Conservation (phyloP, 2,888 invertebrate genomes). For the Dicranocentrus wangi region DNA sequence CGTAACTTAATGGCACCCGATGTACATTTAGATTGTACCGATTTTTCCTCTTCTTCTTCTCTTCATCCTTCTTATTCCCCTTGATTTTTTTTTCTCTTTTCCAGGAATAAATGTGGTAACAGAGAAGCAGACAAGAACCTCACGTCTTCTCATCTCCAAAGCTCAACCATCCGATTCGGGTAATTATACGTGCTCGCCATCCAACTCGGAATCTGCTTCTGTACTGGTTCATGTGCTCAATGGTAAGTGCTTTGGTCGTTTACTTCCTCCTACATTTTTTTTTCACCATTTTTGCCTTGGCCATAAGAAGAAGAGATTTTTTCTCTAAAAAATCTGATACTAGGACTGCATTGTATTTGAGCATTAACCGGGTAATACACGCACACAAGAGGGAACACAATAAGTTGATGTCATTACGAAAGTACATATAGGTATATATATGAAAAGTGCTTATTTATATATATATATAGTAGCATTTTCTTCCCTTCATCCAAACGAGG, state of each 20-base stretch:
- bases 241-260: slow-evolving; percentile 76
- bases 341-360: not conserved
- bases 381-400: not conserved
- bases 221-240: slow-evolving; percentile 89
- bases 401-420: not conserved
- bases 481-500: too few relatives aligned
- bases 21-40: slow-evolving; percentile 28
- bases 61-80: not conserved
- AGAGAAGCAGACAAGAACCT: slow-evolving; percentile 88
- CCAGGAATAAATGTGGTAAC: slow-evolving; percentile 86
- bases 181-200: slow-evolving; percentile 84
- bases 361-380: not conserved
- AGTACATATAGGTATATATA: not conserved
- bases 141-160: slow-evolving; percentile 87
- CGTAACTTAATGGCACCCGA: not conserved
- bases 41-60: slow-evolving; percentile 5
- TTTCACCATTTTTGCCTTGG: slow-evolving; percentile 12
- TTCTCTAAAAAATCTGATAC: slow-evolving; percentile 37
- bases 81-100: slow-evolving; percentile 10
- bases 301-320: not conserved
- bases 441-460: not conserved
- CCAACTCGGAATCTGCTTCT: slow-evolving; percentile 83
- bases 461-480: not conserved
- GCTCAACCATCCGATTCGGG: slow-evolving; percentile 85
- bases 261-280: slow-evolving; percentile 27